Evolutionary conservation across 2,113 vertebrate genomes (phyloP).

Genomic region (Rana temporaria): DNA sequence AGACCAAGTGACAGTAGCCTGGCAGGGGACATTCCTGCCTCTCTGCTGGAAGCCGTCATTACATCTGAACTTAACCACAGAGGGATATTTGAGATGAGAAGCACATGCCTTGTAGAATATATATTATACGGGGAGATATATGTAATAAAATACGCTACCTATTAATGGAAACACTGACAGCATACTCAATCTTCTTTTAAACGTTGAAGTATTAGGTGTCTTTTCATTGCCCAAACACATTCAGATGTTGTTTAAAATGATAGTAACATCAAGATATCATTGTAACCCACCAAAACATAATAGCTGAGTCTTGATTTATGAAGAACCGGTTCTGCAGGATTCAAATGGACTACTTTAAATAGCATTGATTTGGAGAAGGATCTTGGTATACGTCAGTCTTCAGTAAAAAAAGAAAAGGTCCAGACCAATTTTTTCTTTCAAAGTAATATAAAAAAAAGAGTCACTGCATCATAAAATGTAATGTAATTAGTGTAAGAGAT

Average conservation of each 20-base stretch:
- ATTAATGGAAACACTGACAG: conserved; percentile 37
- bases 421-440: too few relatives aligned
- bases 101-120: conserved; percentile 11
- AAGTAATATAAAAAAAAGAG: too few relatives aligned
- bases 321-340: too few relatives aligned
- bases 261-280: neutral
- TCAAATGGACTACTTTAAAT: too few relatives aligned
- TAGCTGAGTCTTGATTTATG: too few relatives aligned
- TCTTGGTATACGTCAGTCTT: too few relatives aligned
- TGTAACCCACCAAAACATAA: too few relatives aligned
- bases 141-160: conserved; percentile 42
- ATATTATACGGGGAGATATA: conserved; percentile 4
- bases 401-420: too few relatives aligned
- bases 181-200: conserved; percentile 24
- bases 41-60: neutral
- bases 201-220: neutral
- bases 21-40: conserved; percentile 4
- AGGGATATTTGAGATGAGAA: conserved; percentile 27
- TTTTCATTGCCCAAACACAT: neutral
- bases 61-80: conserved; percentile 31
- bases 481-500: too few relatives aligned
- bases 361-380: too few relatives aligned
- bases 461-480: too few relatives aligned
- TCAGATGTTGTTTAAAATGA: neutral
- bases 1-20: conserved; percentile 29